Percentiles rank a stretch among this genome's conserved stretches.
These are phyloP conservation scores for Spondyliosoma cantharus DNA, from an alignment of 2,797 vertebrate genomes.

Conservation along the genomic window DNA sequence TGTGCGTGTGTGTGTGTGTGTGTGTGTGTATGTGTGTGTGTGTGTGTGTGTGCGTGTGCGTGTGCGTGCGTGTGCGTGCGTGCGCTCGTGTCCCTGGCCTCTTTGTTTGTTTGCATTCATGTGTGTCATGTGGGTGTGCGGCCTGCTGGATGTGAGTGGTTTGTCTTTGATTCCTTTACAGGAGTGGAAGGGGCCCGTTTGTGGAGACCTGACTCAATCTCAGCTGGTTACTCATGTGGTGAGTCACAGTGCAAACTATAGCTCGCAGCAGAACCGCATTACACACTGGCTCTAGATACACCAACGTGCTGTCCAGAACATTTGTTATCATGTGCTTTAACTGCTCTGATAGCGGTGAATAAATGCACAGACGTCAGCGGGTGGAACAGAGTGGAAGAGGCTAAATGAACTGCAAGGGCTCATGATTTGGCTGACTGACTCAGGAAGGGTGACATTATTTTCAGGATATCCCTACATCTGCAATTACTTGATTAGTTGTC, in stretches of 20 bases:
- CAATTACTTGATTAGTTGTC: too few species aligned
- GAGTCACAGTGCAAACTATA: conserved; percentile 46
- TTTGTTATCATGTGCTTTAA: conserved; percentile 8
- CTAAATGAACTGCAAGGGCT: background rate
- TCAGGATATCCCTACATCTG: too few species aligned
- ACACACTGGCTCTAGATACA: background rate
- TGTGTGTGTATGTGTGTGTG: too few species aligned
- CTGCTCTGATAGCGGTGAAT: background rate
- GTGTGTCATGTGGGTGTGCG: conserved; percentile 10
- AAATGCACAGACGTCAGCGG: conserved; percentile 11
- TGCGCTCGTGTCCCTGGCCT: background rate
- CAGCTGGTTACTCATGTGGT: conserved; percentile 25
- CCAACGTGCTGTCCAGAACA: conserved; percentile 23
- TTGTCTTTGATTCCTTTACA: background rate
- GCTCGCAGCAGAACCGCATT: conserved; percentile 4
- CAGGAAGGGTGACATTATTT: background rate
- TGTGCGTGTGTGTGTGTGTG: too few species aligned
- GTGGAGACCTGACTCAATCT: conserved; percentile 30
- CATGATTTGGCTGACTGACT: background rate
- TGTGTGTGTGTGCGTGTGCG: too few species aligned
- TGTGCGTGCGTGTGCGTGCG: too few species aligned
- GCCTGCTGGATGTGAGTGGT: background rate
- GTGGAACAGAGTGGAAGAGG: conserved; percentile 5
- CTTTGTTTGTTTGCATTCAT: conserved; percentile 33
- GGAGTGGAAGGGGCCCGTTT: conserved; percentile 2